These are phyloP conservation scores for Subacronicta megacephala DNA, from an alignment of 2,888 invertebrate species.

Conservation along the genomic window DNA sequence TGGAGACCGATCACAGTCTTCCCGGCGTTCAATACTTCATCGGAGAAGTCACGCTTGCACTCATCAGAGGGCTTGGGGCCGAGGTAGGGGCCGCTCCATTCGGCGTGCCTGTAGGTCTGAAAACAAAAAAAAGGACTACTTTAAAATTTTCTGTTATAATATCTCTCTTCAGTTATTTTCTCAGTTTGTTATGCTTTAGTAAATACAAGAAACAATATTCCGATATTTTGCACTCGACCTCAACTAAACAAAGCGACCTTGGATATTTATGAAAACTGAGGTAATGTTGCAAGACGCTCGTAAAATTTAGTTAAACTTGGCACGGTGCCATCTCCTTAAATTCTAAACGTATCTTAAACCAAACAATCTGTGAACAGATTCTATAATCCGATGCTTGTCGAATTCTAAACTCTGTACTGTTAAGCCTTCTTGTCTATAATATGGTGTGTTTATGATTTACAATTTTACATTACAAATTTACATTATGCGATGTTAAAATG, in stretches of 20 bases:
- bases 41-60: constrained; percentile 97
- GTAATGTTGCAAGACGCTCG: constrained; percentile 84
- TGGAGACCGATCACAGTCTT: constrained; percentile 97
- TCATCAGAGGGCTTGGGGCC: constrained; percentile 98
- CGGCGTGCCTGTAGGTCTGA: constrained; percentile 95
- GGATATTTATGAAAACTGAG: constrained; percentile 87
- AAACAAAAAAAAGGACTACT: constrained; percentile 51
- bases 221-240: constrained; percentile 69
- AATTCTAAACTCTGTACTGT: constrained; percentile 31
- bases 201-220: constrained; percentile 36
- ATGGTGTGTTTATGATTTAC: constrained; percentile 35
- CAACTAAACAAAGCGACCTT: constrained; percentile 70
- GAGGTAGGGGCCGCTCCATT: constrained; percentile 96
- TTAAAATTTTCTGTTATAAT: no score
- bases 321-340: constrained; percentile 76
- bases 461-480: no score
- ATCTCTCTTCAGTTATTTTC: no score
- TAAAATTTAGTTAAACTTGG: constrained; percentile 83
- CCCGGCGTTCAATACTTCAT: constrained; percentile 96
- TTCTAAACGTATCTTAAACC: constrained; percentile 74
- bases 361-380: constrained; percentile 78
- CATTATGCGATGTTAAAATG: constrained; percentile 34
- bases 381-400: constrained; percentile 59
- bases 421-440: constrained; percentile 54
- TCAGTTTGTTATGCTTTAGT: not conserved